Conservation (phyloP, 2,797 vertebrate genomes). For the Hypotaenidia okinawae region DNA sequence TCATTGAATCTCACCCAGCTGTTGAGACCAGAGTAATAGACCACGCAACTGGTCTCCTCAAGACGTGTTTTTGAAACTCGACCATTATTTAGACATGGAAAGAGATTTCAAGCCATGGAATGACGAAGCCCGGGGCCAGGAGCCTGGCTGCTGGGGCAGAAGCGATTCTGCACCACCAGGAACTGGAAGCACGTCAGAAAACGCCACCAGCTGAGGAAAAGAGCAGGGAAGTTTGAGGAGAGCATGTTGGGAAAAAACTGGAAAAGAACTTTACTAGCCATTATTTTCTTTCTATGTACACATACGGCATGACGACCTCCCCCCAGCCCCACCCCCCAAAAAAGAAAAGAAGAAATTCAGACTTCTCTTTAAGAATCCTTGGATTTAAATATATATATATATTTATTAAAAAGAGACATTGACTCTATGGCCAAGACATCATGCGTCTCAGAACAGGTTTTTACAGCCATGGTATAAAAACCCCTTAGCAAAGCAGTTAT, state of each 20-base stretch:
- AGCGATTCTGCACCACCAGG: not conserved
- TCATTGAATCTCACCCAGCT: not conserved
- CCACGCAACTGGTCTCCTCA: not conserved
- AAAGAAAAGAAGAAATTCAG: constrained; percentile 1
- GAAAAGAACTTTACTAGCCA: not conserved
- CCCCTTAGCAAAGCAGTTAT: constrained; percentile 66
- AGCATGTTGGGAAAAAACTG: not conserved
- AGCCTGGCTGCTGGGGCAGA: not conserved
- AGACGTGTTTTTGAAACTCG: not conserved
- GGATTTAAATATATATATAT: constrained; percentile 70
- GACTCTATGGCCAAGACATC: constrained; percentile 62
- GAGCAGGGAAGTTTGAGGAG: not conserved
- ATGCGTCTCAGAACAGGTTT: constrained; percentile 64
- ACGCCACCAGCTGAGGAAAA: not conserved
- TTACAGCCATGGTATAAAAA: constrained; percentile 67
- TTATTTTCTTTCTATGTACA: not conserved
- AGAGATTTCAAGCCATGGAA: not conserved
- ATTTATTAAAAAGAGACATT: constrained; percentile 69
- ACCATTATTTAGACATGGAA: not conserved
- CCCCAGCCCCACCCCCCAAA: too few species aligned
- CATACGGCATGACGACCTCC: not conserved
- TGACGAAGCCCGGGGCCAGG: not conserved
- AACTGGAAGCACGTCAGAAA: not conserved
- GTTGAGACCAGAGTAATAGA: not conserved
- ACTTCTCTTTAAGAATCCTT: constrained; percentile 54